Percentiles rank a stretch among this genome's conserved stretches.
Conservation (phyloP, 2,888 invertebrate species). For the Steinernema scapterisci region DNA sequence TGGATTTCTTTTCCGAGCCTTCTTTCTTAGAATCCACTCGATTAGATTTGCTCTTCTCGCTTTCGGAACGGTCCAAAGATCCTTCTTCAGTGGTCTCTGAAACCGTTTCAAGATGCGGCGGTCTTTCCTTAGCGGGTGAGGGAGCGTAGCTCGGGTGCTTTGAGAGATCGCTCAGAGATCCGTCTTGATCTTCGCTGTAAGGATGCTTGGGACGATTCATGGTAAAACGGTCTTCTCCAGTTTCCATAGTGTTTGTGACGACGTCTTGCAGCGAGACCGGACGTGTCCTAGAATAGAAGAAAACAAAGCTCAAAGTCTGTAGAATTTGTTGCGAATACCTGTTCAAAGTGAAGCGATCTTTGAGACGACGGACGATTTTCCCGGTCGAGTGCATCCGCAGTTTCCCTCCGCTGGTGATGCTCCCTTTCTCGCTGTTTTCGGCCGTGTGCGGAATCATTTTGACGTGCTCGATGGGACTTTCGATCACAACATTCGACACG, state of each 20-base stretch:
- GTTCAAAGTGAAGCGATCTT: background rate
- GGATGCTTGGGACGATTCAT: background rate
- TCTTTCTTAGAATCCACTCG: background rate
- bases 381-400: constrained; percentile 2
- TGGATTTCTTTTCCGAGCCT: background rate
- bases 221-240: background rate
- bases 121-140: background rate
- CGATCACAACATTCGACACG: constrained; percentile 28
- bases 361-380: background rate
- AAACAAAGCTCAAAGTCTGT: background rate
- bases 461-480: background rate
- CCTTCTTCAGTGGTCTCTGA: constrained; percentile 10
- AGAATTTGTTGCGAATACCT: background rate
- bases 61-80: background rate
- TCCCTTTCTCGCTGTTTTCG: background rate
- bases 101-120: background rate
- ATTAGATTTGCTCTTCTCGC: background rate
- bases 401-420: background rate
- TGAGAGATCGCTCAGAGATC: background rate
- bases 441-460: constrained; percentile 18
- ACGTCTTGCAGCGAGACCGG: background rate
- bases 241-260: constrained; percentile 1
- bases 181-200: constrained; percentile 13
- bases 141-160: constrained; percentile 4
- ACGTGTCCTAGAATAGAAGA: background rate